These are phyloP conservation scores for Oscheius onirici DNA, from an alignment of 2,888 invertebrate species.

Conservation along the genomic window DNA sequence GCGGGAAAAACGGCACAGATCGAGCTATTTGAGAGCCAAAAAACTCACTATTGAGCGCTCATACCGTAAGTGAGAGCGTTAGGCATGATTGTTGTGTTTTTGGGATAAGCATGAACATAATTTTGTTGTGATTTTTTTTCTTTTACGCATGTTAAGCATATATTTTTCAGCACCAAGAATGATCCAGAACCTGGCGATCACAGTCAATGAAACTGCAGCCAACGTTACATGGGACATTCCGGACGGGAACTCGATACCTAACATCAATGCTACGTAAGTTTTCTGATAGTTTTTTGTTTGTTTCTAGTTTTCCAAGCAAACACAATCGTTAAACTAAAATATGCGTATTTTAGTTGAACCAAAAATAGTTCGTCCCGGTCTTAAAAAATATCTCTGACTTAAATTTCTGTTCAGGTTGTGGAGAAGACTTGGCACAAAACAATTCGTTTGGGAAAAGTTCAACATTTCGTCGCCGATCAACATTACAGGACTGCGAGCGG, in stretches of 20 bases:
- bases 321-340: too few relatives aligned
- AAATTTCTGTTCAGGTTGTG: slow-evolving; percentile 45
- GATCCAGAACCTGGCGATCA: slow-evolving; percentile 65
- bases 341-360: too few relatives aligned
- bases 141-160: not conserved
- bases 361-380: too few relatives aligned
- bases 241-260: slow-evolving; percentile 40
- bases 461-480: slow-evolving; percentile 52
- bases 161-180: slow-evolving; percentile 63
- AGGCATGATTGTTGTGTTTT: not conserved
- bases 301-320: not conserved
- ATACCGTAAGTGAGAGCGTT: not conserved
- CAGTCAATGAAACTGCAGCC: slow-evolving; percentile 58
- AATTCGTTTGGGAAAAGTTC: slow-evolving; percentile 40
- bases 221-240: slow-evolving; percentile 61
- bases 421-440: slow-evolving; percentile 53
- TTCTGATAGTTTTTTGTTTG: too few relatives aligned
- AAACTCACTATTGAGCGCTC: slow-evolving; percentile 1
- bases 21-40: slow-evolving; percentile 7
- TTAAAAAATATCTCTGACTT: not conserved
- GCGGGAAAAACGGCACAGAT: slow-evolving; percentile 16
- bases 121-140: slow-evolving; percentile 1
- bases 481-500: slow-evolving; percentile 47
- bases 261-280: slow-evolving; percentile 62
- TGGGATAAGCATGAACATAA: not conserved